Evolutionary conservation across 2,888 invertebrate species (phyloP), one percentile per base, ranked within the genome.

Genomic region (Pristionchus japonicus): DNA sequence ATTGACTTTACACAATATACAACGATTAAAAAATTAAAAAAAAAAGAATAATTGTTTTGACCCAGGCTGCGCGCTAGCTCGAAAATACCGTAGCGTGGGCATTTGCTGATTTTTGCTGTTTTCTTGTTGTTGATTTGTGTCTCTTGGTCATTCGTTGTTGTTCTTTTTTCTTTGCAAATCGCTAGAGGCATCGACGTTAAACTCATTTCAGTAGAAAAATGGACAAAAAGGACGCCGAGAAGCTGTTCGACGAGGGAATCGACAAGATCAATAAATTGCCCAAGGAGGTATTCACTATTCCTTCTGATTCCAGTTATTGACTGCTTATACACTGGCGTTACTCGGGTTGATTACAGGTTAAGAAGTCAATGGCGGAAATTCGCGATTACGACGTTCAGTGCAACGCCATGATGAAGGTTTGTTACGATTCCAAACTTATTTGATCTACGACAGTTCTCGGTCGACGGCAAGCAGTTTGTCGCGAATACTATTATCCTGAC

Each of bases 81-180:
- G 15, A 40, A 74, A 74, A 74, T 86, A 86, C 85, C 85, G 85
- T 86, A 86, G 27, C 31, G 1, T 61, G 17, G 17, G 57, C 7
- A 15, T 27, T 20, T 64, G 61, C 61, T n/a, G 27, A 64, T n/a
- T 47, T 15, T 27, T 85, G 11, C 7, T 40, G 0, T 34, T 34
- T 57, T 15, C 43, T 61, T 1, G 37, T 85, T 61, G 9, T 67
- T 86, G 7, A 20, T 86, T 84, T 37, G 9, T 40, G 15, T 7
- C 3, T 34, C 61, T 37, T 40, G 37, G 40, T 40, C 9, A 17
- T 61, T 84, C 9, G 23, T 27, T 23, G 23, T 34, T 84, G 0
- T 31, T 20, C 61, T n/a, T 82, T 34, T 47, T 31, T 43, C 27
- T 47, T 82, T 74, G 40, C 17, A 37, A 34, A 34, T n/a, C n/a